A percentile compares a stretch with the other conserved stretches of the same genome.
phyloP scores from a whole-genome alignment of 2,888 invertebrate species.

The Heliconius ismenius region DNA sequence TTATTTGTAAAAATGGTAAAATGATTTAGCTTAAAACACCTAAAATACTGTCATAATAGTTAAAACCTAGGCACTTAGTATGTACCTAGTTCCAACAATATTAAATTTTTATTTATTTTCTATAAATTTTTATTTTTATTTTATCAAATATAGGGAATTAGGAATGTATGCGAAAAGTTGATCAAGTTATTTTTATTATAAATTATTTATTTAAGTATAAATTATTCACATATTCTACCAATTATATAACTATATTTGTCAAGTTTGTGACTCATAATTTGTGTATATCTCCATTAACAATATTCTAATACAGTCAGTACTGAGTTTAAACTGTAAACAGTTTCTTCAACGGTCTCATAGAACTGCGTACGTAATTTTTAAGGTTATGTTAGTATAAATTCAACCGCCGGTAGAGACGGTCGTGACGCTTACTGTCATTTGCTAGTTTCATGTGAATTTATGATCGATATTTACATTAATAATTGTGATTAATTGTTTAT shows the following conservation, averaged over 20 bases:
- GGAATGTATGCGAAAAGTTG: neutral
- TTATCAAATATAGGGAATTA: no score
- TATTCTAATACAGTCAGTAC: conserved; percentile 63
- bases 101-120: no score
- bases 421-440: conserved; percentile 53
- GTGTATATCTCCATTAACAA: conserved; percentile 54
- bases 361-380: conserved; percentile 61
- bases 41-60: no score
- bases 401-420: conserved; percentile 68
- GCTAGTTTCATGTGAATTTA: conserved; percentile 45
- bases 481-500: conserved; percentile 10
- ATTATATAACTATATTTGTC: conserved; percentile 31
- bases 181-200: neutral
- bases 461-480: conserved; percentile 64
- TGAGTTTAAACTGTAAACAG: conserved; percentile 77
- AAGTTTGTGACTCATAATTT: conserved; percentile 32
- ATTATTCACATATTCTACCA: neutral
- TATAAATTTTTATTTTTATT: no score
- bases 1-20: no score
- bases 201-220: neutral
- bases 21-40: no score
- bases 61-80: no score
- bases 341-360: conserved; percentile 71
- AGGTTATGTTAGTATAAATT: conserved; percentile 80
- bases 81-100: no score